Base-by-base conservation (phyloP, 2,888 invertebrate species). In the Eudemis profundana region DNA sequence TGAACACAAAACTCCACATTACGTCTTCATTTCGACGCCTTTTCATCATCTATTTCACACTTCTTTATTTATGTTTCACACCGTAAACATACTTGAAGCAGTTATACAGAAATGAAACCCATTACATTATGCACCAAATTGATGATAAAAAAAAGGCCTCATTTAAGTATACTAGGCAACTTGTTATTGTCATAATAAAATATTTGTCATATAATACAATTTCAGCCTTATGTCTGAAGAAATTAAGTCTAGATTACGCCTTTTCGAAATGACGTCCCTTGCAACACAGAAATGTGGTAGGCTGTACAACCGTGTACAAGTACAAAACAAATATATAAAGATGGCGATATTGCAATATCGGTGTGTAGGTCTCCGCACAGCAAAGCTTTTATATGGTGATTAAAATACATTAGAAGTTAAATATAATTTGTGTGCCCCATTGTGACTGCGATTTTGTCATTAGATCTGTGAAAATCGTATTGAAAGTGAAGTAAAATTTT, bases 321-420 rank as follows among this genome's bases (percentile, higher is more conserved):
- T 65, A 65, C 59, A 40, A 68, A 65, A 74, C 70, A 69, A 69
- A 75, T 72, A 77, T 76, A 77, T 72, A 75, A 84, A 83, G 75
- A 86, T 86, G 86, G 85, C 82, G 80, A 76, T 79, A 68, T 72
- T 67, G 72, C 69, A 72, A 62, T 66, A 65, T 27, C 62, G 69
- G 72, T 69, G 67, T 69, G 70, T 71, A 68, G 74, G 71, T 74
- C 72, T 61, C 61, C 47, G 51, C 67, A 57, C 50, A 61, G 56
- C 63, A 10, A 46, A 66, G 61, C 46, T 54, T n/a, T n/a, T 19
- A 61, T 53, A 49, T 46, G 15, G 61, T 61, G 47, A 38, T 40
- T 50, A 19, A 33, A 33, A 12, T 46, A 17, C 44, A 21, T 40
- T 65, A 65, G 29, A 46, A 53, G 46, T 23, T 3, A 15, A 38